These are phyloP conservation scores for Tragelaphus buxtoni DNA, from an alignment of 2,113 vertebrate genomes.

Conservation along the genomic window DNA sequence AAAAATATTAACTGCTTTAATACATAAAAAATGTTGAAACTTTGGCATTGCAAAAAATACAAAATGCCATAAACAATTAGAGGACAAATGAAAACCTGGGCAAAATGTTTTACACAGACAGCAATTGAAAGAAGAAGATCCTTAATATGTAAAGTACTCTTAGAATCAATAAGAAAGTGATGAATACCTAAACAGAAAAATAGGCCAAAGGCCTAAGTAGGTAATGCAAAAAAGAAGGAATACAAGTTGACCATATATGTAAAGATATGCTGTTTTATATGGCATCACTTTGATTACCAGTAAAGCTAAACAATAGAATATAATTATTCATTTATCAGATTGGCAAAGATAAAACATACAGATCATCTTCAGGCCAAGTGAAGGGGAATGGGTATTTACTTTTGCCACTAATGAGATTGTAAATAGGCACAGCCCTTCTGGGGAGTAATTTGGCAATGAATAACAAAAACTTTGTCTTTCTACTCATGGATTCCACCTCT, in stretches of 20 bases:
- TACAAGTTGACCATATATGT: not conserved
- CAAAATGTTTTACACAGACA: slow-evolving; percentile 12
- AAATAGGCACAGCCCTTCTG: not conserved
- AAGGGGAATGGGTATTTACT: not conserved
- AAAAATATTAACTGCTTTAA: not conserved
- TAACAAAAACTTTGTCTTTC: not conserved
- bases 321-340: slow-evolving; percentile 6
- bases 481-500: not conserved
- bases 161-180: slow-evolving; percentile 10
- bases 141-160: slow-evolving; percentile 47
- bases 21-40: not conserved
- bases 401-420: not conserved
- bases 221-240: slow-evolving; percentile 9
- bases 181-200: not conserved
- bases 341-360: slow-evolving; percentile 1
- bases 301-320: not conserved
- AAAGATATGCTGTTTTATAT: not conserved
- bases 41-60: not conserved
- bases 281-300: not conserved
- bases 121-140: not conserved
- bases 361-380: not conserved
- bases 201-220: not conserved
- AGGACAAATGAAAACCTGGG: slow-evolving; percentile 10
- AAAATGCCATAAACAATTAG: not conserved
- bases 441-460: not conserved